phyloP scores from a whole-genome alignment of 92 coral and sea anemone species.

The Zoanthus gigantus region DNA sequence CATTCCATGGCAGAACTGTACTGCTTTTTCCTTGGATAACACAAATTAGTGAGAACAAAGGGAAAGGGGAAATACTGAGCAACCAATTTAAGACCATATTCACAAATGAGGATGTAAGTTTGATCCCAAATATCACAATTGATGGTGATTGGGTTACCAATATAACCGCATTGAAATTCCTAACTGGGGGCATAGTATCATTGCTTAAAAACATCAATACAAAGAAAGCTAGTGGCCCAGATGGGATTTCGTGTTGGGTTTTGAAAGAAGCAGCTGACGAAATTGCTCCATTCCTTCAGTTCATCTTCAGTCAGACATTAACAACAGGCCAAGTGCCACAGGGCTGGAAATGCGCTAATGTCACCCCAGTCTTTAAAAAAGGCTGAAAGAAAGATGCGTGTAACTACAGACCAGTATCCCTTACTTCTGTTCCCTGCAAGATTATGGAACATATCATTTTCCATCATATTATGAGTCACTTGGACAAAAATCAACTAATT shows the following conservation, averaged over 20 bases:
- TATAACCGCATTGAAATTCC: conserved; percentile 31
- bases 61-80: not conserved
- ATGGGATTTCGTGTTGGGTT: too few relatives aligned
- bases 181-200: conserved; percentile 37
- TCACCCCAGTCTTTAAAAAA: conserved; percentile 52
- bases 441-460: conserved; percentile 61
- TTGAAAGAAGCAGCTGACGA: conserved; percentile 21
- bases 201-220: conserved; percentile 40
- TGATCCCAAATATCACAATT: conserved; percentile 19
- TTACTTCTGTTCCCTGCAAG: conserved; percentile 59
- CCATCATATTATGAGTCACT: conserved; percentile 52
- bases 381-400: conserved; percentile 36
- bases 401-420: conserved; percentile 65
- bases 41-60: too few relatives aligned
- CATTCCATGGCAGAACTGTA: too few relatives aligned
- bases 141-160: conserved; percentile 11
- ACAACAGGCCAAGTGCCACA: not conserved
- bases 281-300: conserved; percentile 61
- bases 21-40: too few relatives aligned
- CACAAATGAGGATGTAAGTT: conserved; percentile 22
- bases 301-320: conserved; percentile 50
- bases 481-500: conserved; percentile 41
- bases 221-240: conserved; percentile 62
- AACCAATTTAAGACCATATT: conserved; percentile 9
- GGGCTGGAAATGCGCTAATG: conserved; percentile 51